phyloP scores from a whole-genome alignment of 2,797 vertebrate species.

The Pampus argenteus region DNA sequence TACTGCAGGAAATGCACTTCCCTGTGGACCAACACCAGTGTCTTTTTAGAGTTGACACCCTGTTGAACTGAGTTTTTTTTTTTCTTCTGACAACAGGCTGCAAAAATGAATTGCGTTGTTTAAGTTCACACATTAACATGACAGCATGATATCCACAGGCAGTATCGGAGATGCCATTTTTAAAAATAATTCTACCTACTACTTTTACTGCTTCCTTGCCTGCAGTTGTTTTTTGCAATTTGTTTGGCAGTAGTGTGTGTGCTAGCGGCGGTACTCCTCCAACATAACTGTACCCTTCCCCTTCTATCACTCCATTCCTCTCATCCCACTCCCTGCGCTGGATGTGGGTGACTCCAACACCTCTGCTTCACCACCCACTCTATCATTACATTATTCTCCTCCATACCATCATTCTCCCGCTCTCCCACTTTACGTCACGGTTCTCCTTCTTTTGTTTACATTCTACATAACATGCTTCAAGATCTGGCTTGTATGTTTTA shows the following conservation, averaged over 20 bases:
- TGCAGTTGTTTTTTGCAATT: constrained; percentile 31
- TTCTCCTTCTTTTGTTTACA: constrained; percentile 40
- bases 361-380: constrained; percentile 61
- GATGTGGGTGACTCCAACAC: constrained; percentile 64
- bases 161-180: constrained; percentile 11
- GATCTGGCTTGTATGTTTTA: constrained; percentile 30
- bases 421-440: constrained; percentile 47
- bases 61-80: constrained; percentile 6
- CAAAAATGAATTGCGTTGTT: not conserved
- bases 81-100: constrained; percentile 1
- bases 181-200: constrained; percentile 3
- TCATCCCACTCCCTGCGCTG: constrained; percentile 65
- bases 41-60: constrained; percentile 30
- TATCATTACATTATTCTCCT: constrained; percentile 71
- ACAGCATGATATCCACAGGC: not conserved
- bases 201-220: constrained; percentile 25
- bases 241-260: constrained; percentile 35
- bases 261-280: constrained; percentile 50
- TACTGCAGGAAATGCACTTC: constrained; percentile 59
- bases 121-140: constrained; percentile 21
- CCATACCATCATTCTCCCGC: constrained; percentile 42
- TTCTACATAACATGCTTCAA: constrained; percentile 29
- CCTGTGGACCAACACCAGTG: constrained; percentile 5
- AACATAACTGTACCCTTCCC: constrained; percentile 70
- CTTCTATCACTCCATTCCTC: constrained; percentile 68